A percentile compares a stretch with the other conserved stretches of the same genome.
Conservation (phyloP, 2,797 vertebrate genomes). For the Molossus alvarezi region DNA sequence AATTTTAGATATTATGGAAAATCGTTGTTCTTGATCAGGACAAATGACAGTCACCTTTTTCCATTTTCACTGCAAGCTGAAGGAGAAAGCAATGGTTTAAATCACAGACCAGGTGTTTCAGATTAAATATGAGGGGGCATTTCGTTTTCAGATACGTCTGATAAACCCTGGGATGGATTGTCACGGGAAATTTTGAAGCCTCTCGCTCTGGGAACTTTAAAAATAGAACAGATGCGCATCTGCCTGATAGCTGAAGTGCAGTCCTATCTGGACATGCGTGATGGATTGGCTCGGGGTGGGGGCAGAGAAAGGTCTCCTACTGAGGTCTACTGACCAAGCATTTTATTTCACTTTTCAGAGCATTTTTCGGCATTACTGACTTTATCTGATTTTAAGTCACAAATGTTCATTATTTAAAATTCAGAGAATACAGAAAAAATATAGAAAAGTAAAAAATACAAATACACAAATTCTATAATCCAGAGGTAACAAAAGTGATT, state of each 20-base stretch:
- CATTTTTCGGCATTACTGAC: neutral
- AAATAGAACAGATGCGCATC: constrained; percentile 52
- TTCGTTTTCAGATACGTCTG: constrained; percentile 66
- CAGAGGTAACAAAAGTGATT: neutral
- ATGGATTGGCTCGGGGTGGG: neutral
- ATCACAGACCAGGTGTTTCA: constrained; percentile 54
- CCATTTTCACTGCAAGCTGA: neutral
- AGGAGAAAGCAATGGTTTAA: constrained; percentile 48
- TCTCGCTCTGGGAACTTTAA: constrained; percentile 52
- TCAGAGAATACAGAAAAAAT: neutral
- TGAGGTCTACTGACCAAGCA: neutral
- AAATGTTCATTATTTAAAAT: constrained; percentile 57
- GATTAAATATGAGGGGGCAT: constrained; percentile 37
- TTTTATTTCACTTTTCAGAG: constrained; percentile 19
- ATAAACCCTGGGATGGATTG: constrained; percentile 62
- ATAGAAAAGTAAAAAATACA: constrained; percentile 37
- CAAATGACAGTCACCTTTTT: constrained; percentile 4
- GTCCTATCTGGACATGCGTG: neutral
- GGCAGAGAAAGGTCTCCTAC: fast-evolving
- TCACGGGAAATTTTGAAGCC: constrained; percentile 54
- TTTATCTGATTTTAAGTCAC: constrained; percentile 45
- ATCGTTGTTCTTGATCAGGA: constrained; percentile 64
- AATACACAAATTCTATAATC: constrained; percentile 57
- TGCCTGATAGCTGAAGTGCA: neutral
- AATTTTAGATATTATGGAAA: constrained; percentile 63